These are phyloP conservation scores for Lampropteryx suffumata DNA, from an alignment of 2,888 invertebrate species.

Conservation along the genomic window DNA sequence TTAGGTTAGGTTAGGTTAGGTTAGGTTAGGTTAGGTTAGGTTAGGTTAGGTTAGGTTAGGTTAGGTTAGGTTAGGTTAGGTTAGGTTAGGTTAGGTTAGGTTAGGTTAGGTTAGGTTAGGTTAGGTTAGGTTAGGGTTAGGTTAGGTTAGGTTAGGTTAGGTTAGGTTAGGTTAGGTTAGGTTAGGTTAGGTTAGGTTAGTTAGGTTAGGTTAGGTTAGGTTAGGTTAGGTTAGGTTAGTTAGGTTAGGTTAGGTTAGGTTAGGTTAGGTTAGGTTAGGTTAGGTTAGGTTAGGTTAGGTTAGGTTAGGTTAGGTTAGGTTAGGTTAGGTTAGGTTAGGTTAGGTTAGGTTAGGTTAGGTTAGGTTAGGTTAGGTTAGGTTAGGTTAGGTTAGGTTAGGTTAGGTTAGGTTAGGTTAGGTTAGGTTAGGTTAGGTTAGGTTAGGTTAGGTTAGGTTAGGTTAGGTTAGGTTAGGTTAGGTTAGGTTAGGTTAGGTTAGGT, in stretches of 20 bases:
- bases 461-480: conserved; percentile 16
- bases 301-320: conserved; percentile 32
- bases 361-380: conserved; percentile 32
- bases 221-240: conserved; percentile 17
- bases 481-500: conserved; percentile 15
- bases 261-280: conserved; percentile 24
- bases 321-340: conserved; percentile 32
- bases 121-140: conserved; percentile 22
- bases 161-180: conserved; percentile 23
- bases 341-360: conserved; percentile 32
- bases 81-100: conserved; percentile 22
- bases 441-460: conserved; percentile 16
- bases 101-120: conserved; percentile 22
- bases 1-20: conserved; percentile 20
- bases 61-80: conserved; percentile 24
- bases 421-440: conserved; percentile 25
- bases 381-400: conserved; percentile 33
- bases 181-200: conserved; percentile 17
- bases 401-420: conserved; percentile 28
- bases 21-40: conserved; percentile 27
- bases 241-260: conserved; percentile 18
- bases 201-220: conserved; percentile 20
- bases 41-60: conserved; percentile 26
- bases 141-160: conserved; percentile 22
- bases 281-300: conserved; percentile 26